Evolutionary conservation across 2,888 invertebrate species (phyloP), one percentile per base, ranked within the genome.

Genomic region (Trachelus tabidus): DNA sequence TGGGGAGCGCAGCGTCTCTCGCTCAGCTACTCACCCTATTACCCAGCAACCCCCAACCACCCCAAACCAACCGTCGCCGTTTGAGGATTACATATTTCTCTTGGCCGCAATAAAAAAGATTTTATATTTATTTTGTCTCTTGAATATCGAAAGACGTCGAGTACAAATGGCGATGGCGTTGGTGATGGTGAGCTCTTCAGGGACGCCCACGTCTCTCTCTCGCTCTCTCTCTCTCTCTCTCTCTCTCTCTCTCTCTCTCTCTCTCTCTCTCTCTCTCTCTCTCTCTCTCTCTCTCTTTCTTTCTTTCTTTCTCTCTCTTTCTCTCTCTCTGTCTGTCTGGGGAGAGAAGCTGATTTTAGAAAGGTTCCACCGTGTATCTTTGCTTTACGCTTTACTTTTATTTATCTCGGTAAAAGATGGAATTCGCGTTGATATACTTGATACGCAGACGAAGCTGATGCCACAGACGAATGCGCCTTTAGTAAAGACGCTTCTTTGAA

Each of bases 21-120:
- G 77, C 37, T 68, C 81, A 74, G 77, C 71, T 71, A 76, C 75
- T 79, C 31, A 73, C 75, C 78, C 71, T 75, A 30, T 15, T 15
- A 12, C 71, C 31, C 33, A 71, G 71, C 75, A 77, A 74, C 78
- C 80, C 71, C 31, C 33, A 71, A 31, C 75, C 78, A 74, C 78
- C 80, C 79, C 77, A 69, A 74, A 69, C 68, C 35, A 37, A 73
- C 71, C 77, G 40, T 56, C 81, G 80, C 80, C 89, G 88, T 90
- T 91, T 90, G 90, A 90, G 87, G 89, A 90, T 90, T 89, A 87
- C 83, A 79, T 80, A 76, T 85, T 83, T 81, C 81, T 83, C 77
- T 79, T 83, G 80, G 81, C 79, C 79, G 82, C 81, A 79, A 81
- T 81, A 83, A 84, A 86, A 87, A 85, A 85, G 84, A 83, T 83